Percentiles rank a stretch among this genome's conserved stretches.
Evolutionary conservation across 2,888 invertebrate genomes (phyloP).

Genomic region (Chrysopilus asiliformis): DNA sequence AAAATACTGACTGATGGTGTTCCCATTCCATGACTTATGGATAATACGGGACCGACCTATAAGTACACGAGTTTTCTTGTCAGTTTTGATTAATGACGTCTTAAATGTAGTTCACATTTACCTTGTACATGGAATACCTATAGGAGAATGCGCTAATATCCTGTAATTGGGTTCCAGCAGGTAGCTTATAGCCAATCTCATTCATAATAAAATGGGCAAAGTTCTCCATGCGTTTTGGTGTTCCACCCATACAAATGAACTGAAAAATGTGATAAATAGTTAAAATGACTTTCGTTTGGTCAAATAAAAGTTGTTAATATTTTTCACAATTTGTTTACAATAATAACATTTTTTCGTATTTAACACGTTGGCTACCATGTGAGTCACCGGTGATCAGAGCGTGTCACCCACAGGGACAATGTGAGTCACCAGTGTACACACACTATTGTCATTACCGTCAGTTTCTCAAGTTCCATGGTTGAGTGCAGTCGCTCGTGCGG

Average conservation of each 20-base stretch:
- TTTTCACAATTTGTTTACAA: too few species aligned
- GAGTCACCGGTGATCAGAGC: too few species aligned
- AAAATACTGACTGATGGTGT: constrained; percentile 91
- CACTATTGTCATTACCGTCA: too few species aligned
- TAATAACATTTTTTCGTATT: too few species aligned
- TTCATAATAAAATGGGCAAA: constrained; percentile 85
- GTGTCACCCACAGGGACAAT: too few species aligned
- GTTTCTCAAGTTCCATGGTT: too few species aligned
- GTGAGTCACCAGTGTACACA: too few species aligned
- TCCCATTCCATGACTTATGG: constrained; percentile 82
- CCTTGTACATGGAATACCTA: constrained; percentile 92
- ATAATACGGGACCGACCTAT: constrained; percentile 33
- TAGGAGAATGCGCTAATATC: constrained; percentile 88
- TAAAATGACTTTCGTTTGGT: background rate
- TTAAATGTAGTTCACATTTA: constrained; percentile 45
- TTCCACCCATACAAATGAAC: constrained; percentile 97
- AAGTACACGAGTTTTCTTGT: background rate
- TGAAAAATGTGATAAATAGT: constrained; percentile 32
- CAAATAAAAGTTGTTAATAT: too few species aligned
- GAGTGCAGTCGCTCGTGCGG: too few species aligned
- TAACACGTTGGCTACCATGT: too few species aligned
- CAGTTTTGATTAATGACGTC: background rate
- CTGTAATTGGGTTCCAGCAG: constrained; percentile 72
- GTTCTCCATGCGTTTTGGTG: constrained; percentile 84
- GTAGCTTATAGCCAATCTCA: constrained; percentile 79